Evolutionary conservation across 2,888 invertebrate genomes (phyloP).

Genomic region (Hesperia comma): DNA sequence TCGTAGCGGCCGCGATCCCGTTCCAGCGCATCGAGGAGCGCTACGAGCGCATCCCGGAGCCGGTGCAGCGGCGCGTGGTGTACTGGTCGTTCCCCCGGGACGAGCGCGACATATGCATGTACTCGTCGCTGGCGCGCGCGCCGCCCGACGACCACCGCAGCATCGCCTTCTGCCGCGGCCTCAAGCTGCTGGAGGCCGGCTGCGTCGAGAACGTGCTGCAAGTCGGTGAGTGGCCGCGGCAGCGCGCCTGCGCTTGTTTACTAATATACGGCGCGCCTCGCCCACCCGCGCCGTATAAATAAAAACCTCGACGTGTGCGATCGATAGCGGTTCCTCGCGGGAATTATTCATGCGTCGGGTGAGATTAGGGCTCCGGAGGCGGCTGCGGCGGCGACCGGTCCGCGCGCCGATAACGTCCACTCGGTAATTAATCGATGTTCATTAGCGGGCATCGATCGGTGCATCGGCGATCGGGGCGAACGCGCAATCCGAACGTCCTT

Average conservation of each 20-base stretch:
- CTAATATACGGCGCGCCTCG: conserved; percentile 79
- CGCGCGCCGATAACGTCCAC: conserved; percentile 44
- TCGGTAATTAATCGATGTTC: conserved; percentile 57
- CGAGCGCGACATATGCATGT: conserved; percentile 95
- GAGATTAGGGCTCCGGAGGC: conserved; percentile 70
- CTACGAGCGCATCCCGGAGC: conserved; percentile 94
- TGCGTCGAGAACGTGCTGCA: conserved; percentile 94
- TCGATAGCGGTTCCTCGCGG: conserved; percentile 83
- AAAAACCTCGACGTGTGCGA: conserved; percentile 84
- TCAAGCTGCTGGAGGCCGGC: conserved; percentile 91
- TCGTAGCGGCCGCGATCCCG: conserved; percentile 92
- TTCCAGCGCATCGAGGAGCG: conserved; percentile 94
- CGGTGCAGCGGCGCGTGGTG: conserved; percentile 93
- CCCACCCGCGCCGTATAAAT: conserved; percentile 83
- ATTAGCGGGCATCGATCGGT: conserved; percentile 47
- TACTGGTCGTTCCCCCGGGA: conserved; percentile 95
- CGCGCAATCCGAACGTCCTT: conserved; percentile 18
- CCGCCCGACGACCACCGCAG: conserved; percentile 89
- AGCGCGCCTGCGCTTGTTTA: conserved; percentile 82
- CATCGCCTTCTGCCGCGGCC: conserved; percentile 93
- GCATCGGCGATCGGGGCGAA: conserved; percentile 36
- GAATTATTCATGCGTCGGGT: conserved; percentile 82
- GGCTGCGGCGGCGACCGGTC: conserved; percentile 33
- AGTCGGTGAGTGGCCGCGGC: conserved; percentile 88
- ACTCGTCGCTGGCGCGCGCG: conserved; percentile 89